phyloP scores from a whole-genome alignment of 2,888 invertebrate species.

The Athalia cordata region DNA sequence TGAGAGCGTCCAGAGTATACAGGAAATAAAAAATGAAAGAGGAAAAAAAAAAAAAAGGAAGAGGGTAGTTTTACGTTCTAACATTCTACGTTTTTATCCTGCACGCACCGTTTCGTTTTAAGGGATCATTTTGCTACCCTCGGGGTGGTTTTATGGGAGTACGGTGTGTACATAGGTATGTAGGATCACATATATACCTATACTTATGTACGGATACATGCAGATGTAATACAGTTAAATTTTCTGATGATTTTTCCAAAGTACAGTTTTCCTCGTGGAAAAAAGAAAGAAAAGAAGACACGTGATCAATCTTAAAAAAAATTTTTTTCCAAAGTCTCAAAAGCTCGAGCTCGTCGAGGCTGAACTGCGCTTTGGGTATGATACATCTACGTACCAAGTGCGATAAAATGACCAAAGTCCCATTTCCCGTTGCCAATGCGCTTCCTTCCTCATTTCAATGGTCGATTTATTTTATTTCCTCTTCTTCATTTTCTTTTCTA shows the following conservation, averaged over 20 bases:
- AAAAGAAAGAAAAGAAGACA: background rate
- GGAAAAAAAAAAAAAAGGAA: conserved; percentile 30
- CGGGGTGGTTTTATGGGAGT: conserved; percentile 55
- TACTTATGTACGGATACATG: too few relatives aligned
- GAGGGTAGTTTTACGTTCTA: conserved; percentile 54
- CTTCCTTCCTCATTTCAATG: conserved; percentile 61
- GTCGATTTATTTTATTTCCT: conserved; percentile 43
- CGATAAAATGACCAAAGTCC: conserved; percentile 54
- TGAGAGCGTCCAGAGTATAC: background rate
- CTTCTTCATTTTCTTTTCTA: conserved; percentile 10
- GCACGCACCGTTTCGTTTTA: conserved; percentile 59
- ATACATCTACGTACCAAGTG: conserved; percentile 50
- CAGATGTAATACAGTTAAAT: too few relatives aligned
- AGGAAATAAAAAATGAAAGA: conserved; percentile 22
- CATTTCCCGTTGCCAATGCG: conserved; percentile 64
- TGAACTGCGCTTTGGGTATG: too few relatives aligned
- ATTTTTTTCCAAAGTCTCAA: too few relatives aligned
- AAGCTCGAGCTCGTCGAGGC: too few relatives aligned
- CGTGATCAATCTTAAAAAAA: background rate
- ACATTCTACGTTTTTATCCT: conserved; percentile 56
- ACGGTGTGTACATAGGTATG: too few relatives aligned
- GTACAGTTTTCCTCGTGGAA: too few relatives aligned
- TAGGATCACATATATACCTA: too few relatives aligned
- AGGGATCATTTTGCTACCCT: conserved; percentile 56
- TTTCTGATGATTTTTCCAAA: too few relatives aligned